Percentiles rank a stretch among this genome's conserved stretches.
Evolutionary conservation across 2,113 vertebrate genomes (phyloP).

Genomic region (Atrichornis clamosus): DNA sequence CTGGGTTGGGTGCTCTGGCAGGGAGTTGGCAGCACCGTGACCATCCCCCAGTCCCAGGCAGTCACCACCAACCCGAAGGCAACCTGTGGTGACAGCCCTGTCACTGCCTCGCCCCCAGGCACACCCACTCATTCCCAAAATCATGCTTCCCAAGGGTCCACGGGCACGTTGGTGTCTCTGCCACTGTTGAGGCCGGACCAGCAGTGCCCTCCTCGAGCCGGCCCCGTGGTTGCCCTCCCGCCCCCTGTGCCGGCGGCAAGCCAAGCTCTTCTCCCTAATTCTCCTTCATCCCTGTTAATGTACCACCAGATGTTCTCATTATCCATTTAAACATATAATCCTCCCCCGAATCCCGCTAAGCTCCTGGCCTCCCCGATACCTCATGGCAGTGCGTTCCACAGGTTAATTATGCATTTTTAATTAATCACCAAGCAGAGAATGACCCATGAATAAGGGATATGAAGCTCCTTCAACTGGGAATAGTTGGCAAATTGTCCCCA

Average conservation of each 20-base stretch:
- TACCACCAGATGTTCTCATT: constrained; percentile 61
- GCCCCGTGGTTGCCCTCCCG: neutral
- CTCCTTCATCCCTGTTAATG: constrained; percentile 55
- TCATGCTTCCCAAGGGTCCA: rapidly evolving
- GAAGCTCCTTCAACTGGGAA: neutral
- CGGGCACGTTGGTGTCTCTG: rapidly evolving
- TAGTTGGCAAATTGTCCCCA: neutral
- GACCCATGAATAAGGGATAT: neutral
- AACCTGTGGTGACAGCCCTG: neutral
- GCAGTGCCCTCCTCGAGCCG: neutral
- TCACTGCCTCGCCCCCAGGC: neutral
- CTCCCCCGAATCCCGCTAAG: constrained; percentile 40
- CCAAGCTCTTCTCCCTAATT: constrained; percentile 38
- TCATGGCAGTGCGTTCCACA: constrained; percentile 42
- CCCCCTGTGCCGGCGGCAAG: rapidly evolving
- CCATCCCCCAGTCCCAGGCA: rapidly evolving
- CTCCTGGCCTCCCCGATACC: constrained; percentile 41
- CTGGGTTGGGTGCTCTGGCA: neutral
- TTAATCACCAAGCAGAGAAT: neutral
- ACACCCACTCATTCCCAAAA: neutral
- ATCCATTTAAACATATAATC: constrained; percentile 65
- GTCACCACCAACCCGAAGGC: neutral
- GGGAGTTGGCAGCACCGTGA: neutral
- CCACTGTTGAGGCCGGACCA: rapidly evolving
- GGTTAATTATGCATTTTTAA: constrained; percentile 55